Percentiles rank a stretch among this genome's conserved stretches.
Evolutionary conservation across 1,140 invertebrate genomes (phyloP).

Genomic region (Heliconius hermathena): DNA sequence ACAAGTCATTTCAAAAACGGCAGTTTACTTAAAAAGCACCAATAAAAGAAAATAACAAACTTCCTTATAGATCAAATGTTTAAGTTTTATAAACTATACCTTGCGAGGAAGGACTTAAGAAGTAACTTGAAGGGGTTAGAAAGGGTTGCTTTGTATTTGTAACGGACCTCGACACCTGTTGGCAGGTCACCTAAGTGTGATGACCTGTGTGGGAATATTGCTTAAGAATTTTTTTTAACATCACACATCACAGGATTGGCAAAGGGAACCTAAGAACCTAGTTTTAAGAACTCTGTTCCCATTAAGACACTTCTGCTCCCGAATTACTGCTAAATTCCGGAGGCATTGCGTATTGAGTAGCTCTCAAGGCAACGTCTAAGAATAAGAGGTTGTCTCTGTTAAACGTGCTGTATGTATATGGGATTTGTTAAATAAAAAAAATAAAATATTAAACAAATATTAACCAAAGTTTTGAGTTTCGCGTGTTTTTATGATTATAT

Average conservation of each 20-base stretch:
- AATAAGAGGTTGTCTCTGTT: no score
- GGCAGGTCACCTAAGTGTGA: constrained; percentile 26
- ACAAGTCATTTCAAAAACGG: background rate
- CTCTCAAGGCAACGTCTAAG: no score
- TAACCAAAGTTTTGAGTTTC: background rate
- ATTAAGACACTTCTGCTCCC: no score
- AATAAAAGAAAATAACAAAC: background rate
- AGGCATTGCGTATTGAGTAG: no score
- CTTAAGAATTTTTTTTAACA: background rate
- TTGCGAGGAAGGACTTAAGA: background rate
- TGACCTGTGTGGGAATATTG: constrained; percentile 30
- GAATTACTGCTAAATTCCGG: no score
- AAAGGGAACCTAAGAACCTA: no score
- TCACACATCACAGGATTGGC: no score
- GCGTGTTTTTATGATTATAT: background rate
- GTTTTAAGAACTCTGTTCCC: no score
- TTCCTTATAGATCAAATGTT: background rate
- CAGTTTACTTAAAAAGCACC: background rate
- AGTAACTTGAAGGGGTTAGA: constrained; percentile 18
- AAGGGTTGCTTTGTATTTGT: constrained; percentile 10
- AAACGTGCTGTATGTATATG: no score
- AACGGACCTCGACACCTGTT: constrained; percentile 32
- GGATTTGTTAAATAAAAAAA: no score
- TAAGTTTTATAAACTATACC: background rate
- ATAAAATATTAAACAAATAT: no score